These are phyloP conservation scores for Hyperopisus bebe DNA, from an alignment of 2,113 vertebrate genomes.

Conservation along the genomic window DNA sequence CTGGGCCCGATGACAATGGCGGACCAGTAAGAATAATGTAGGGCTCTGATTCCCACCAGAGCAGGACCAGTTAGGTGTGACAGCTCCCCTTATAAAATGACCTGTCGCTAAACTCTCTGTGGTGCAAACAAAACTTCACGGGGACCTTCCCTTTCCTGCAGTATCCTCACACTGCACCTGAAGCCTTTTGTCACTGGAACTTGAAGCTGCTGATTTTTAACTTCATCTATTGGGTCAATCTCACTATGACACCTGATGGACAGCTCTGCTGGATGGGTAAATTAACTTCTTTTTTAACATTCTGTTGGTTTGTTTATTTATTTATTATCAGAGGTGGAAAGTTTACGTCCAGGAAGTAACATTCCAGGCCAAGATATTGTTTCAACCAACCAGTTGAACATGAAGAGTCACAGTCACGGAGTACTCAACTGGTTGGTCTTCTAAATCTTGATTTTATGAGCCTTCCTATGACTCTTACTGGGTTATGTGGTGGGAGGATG, in stretches of 20 bases:
- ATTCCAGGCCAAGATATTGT: too few relatives aligned
- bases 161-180: background rate
- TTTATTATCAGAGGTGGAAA: too few relatives aligned
- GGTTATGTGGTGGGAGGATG: background rate
- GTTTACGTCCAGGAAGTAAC: too few relatives aligned
- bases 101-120: background rate
- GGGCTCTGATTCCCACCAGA: background rate
- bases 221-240: too few relatives aligned
- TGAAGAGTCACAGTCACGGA: too few relatives aligned
- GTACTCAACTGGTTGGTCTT: too few relatives aligned
- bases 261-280: too few relatives aligned
- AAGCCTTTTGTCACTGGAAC: background rate
- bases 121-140: background rate
- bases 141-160: background rate
- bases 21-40: background rate
- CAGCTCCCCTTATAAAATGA: background rate
- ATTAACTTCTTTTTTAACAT: background rate
- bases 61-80: background rate
- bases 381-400: too few relatives aligned
- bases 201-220: too few relatives aligned
- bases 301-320: background rate
- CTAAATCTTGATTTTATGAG: too few relatives aligned
- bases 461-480: background rate
- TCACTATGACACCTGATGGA: too few relatives aligned
- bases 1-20: background rate